Evolutionary conservation across 2,113 vertebrate species (phyloP).

Genomic region (Podocnemis expansa): DNA sequence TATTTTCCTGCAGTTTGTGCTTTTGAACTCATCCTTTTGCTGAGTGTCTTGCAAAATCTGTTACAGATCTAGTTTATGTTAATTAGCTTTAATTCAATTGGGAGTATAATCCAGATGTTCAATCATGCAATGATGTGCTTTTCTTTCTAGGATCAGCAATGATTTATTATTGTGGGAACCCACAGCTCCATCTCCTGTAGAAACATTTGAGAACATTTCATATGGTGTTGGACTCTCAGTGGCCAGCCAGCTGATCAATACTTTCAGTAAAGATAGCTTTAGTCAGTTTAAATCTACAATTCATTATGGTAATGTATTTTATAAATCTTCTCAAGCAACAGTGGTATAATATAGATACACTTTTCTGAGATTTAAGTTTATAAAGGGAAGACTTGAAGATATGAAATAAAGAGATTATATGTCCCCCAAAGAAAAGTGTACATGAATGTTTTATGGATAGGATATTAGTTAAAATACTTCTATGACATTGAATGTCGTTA

Average conservation of each 20-base stretch:
- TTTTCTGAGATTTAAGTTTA: neutral
- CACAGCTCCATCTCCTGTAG: slow-evolving; percentile 96
- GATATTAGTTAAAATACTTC: neutral
- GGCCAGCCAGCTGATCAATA: slow-evolving; percentile 95
- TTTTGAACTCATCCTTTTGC: neutral
- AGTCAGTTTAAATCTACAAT: slow-evolving; percentile 90
- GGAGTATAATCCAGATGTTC: neutral
- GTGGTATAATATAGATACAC: neutral
- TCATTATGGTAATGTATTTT: slow-evolving; percentile 86
- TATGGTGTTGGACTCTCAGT: slow-evolving; percentile 95
- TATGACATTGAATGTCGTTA: neutral
- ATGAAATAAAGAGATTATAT: neutral
- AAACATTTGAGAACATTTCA: slow-evolving; percentile 94
- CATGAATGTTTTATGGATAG: neutral
- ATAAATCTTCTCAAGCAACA: slow-evolving; percentile 17
- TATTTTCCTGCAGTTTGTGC: neutral
- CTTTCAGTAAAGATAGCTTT: slow-evolving; percentile 94
- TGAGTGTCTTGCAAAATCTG: neutral
- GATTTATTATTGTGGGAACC: slow-evolving; percentile 97
- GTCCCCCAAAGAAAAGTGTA: neutral
- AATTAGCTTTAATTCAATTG: neutral
- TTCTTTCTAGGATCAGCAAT: slow-evolving; percentile 90
- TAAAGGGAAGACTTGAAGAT: neutral
- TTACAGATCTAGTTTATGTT: neutral
- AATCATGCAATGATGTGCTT: slow-evolving; percentile 33